Conservation (phyloP, 2,888 invertebrate genomes). For the Trilocha varians region DNA sequence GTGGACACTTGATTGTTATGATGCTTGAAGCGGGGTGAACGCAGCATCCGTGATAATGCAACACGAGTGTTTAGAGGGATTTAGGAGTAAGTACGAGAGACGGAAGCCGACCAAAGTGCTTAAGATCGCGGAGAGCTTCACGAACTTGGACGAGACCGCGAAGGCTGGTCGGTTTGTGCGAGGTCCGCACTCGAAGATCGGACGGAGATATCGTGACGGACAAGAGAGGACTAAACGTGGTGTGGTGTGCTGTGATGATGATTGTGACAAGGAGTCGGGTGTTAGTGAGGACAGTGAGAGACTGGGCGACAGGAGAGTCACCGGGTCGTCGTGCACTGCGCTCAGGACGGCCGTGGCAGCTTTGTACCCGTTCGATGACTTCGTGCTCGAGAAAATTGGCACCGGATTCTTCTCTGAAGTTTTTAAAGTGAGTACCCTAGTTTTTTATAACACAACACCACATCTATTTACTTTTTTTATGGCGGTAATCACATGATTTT, state of each 20-base stretch:
- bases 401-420: constrained; percentile 98
- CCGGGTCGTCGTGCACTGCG: constrained; percentile 85
- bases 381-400: constrained; percentile 93
- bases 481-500: no score
- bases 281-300: constrained; percentile 64
- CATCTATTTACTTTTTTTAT: no score
- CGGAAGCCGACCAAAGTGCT: constrained; percentile 67
- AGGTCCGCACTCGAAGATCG: constrained; percentile 57
- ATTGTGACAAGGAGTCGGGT: constrained; percentile 67
- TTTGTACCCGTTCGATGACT: constrained; percentile 94
- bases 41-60: constrained; percentile 65
- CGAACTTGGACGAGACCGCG: constrained; percentile 65
- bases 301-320: constrained; percentile 59
- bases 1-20: constrained; percentile 49
- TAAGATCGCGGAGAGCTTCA: constrained; percentile 70
- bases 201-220: constrained; percentile 43
- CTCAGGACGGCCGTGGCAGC: constrained; percentile 93
- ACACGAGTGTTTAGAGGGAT: constrained; percentile 56
- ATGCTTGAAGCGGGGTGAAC: constrained; percentile 66
- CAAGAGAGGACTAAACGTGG: constrained; percentile 54
- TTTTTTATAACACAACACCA: constrained; percentile 1
- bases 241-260: constrained; percentile 59
- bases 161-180: constrained; percentile 61
- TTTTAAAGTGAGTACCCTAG: constrained; percentile 85
- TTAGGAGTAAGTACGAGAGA: constrained; percentile 59